Evolutionary conservation across 2,113 vertebrate genomes (phyloP), one percentile per base, ranked within the genome.

Genomic region (Oncorhynchus kisutch): DNA sequence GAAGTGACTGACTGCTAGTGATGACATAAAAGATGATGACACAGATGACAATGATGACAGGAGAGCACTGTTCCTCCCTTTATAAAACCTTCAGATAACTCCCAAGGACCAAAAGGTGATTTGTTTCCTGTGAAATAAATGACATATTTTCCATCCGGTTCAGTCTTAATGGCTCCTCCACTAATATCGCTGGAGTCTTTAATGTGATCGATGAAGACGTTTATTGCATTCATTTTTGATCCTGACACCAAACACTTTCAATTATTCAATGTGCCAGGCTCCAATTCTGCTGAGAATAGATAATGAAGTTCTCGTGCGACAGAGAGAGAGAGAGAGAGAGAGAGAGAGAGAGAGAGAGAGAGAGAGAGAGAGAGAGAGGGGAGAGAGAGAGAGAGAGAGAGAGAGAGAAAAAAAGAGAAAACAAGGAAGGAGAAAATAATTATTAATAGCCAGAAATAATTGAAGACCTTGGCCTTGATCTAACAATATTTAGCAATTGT

Each of bases 201-300:
- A 18, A 66, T 14, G 67, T 84, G 82, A 88, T 85, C 85, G 83
- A 87, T 54, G 48, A 77, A 71, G 76, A 75, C 71, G 72, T 85
- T 87, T 20, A 62, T 71, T 80, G 31, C 78, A 88, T 86, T 73
- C 0, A 84, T 88, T 85, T 80, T 80, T 83, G 29, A 81, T 68
- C 68, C 70, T 27, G 74, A 87, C 81, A 83, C 73, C 78, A 83
- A 86, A 83, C 83, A 73, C 48, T 73, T 83, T 76, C 84, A 77
- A 82, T 72, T 71, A 78, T 71, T 82, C 57, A 65, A 76, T 68
- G 76, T 48, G 72, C 29, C 70, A 73, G 77, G 54, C 72, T 72
- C 67, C 62, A 82, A 72, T 80, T 78, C 72, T 71, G 79, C 73
- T 59, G 79, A 79, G 80, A 86, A 79, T 72, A 82, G 70, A 84